A percentile compares a stretch with the other conserved stretches of the same genome.
These are phyloP conservation scores for Scleropages formosus DNA, from an alignment of 2,797 vertebrate genomes.

Conservation along the genomic window DNA sequence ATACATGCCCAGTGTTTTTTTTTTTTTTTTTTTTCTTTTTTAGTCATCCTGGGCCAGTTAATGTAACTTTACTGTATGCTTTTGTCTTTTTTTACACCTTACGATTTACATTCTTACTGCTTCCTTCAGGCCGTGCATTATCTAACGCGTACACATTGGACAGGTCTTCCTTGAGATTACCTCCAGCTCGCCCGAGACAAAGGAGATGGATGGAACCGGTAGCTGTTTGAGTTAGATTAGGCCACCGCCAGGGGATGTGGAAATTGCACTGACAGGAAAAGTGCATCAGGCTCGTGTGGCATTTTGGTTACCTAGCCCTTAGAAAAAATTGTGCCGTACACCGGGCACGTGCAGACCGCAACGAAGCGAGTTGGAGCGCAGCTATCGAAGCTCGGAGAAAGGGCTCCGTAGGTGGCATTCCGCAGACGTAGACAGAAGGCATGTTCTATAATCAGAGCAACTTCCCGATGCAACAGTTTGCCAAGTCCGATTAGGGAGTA, in stretches of 20 bases:
- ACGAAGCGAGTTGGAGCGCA: background rate
- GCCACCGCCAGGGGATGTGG: background rate
- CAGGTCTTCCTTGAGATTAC: background rate
- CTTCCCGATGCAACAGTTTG: background rate
- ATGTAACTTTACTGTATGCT: background rate
- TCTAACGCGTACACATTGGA: background rate
- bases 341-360: background rate
- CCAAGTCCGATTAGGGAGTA: background rate
- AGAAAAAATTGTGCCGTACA: background rate
- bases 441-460: background rate
- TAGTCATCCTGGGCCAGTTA: constrained; percentile 8
- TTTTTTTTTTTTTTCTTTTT: constrained; percentile 8
- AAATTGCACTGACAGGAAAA: constrained; percentile 4
- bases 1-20: constrained; percentile 8
- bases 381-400: background rate
- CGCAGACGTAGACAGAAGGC: background rate
- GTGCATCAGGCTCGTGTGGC: background rate
- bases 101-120: background rate
- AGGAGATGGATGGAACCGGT: constrained; percentile 1
- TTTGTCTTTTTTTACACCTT: background rate
- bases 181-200: background rate
- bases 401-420: background rate
- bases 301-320: background rate
- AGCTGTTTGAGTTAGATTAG: background rate
- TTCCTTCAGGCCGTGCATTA: background rate